phyloP scores from a whole-genome alignment of 2,888 invertebrate genomes.

The Dryomyza anilis region DNA sequence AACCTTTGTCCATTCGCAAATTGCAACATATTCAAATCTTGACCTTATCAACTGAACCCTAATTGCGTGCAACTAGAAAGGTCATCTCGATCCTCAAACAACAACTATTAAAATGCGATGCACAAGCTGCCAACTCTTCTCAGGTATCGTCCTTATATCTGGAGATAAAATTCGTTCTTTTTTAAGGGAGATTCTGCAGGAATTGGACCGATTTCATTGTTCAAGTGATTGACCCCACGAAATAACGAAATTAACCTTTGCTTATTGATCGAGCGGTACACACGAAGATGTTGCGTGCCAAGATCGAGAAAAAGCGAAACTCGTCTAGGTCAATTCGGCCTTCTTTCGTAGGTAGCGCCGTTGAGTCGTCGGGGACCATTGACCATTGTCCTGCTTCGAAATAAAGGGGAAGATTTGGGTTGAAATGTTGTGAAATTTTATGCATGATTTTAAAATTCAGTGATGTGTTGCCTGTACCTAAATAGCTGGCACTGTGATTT shows the following conservation, averaged over 20 bases:
- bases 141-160: slow-evolving; percentile 1
- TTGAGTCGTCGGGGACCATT: slow-evolving; percentile 12
- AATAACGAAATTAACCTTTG: slow-evolving; percentile 48
- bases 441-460: slow-evolving; percentile 42
- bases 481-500: slow-evolving; percentile 20
- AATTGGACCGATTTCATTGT: too few species aligned
- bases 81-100: slow-evolving; percentile 3
- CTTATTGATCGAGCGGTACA: neutral
- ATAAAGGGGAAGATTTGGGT: slow-evolving; percentile 11
- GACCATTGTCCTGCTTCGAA: slow-evolving; percentile 32
- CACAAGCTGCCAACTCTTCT: slow-evolving; percentile 12
- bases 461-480: slow-evolving; percentile 36
- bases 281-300: slow-evolving; percentile 11
- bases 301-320: neutral
- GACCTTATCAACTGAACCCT: slow-evolving; percentile 5
- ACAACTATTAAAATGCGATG: neutral
- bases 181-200: slow-evolving; percentile 3
- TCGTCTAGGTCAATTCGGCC: neutral
- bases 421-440: slow-evolving; percentile 45
- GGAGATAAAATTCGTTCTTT: too few species aligned
- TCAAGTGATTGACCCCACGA: slow-evolving; percentile 42
- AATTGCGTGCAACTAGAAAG: neutral
- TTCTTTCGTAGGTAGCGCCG: neutral
- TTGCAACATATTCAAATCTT: slow-evolving; percentile 22
- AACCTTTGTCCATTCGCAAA: neutral